A percentile compares a stretch with the other conserved stretches of the same genome.
Conservation (phyloP, 2,113 vertebrate species). For the Gracilinanus agilis region DNA sequence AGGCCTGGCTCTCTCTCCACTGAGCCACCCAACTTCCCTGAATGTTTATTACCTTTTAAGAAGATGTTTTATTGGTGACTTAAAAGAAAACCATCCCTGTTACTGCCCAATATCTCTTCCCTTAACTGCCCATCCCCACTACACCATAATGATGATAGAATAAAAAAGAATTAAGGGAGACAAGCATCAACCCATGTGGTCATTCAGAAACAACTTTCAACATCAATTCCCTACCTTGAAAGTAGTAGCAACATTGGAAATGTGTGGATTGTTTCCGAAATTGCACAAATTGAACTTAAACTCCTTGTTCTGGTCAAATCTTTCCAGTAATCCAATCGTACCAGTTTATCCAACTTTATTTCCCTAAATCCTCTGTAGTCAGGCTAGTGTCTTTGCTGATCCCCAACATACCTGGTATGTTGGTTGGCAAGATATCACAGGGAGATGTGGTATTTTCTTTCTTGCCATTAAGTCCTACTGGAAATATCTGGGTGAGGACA, state of each 20-base stretch:
- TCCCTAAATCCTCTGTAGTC: neutral
- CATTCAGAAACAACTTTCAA: neutral
- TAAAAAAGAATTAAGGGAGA: neutral
- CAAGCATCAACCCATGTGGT: neutral
- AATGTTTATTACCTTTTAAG: neutral
- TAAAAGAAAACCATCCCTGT: too few relatives aligned
- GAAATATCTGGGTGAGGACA: neutral
- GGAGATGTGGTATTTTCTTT: neutral
- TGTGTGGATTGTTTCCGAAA: neutral
- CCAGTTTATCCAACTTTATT: neutral
- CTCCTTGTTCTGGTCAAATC: neutral
- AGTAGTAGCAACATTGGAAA: neutral
- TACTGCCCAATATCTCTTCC: too few relatives aligned
- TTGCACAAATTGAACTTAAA: neutral
- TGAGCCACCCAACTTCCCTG: too few relatives aligned
- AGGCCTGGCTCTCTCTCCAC: too few relatives aligned
- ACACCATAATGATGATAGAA: too few relatives aligned
- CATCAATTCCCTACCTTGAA: constrained; percentile 2
- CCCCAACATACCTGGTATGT: neutral
- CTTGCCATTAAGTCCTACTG: neutral
- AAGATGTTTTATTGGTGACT: neutral
- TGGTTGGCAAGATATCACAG: neutral
- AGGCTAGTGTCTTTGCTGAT: neutral
- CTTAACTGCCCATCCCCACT: too few relatives aligned
- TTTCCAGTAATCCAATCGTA: neutral